Evolutionary conservation across 2,888 invertebrate species (phyloP).

Genomic region (Dyspetes luteomarginatus): DNA sequence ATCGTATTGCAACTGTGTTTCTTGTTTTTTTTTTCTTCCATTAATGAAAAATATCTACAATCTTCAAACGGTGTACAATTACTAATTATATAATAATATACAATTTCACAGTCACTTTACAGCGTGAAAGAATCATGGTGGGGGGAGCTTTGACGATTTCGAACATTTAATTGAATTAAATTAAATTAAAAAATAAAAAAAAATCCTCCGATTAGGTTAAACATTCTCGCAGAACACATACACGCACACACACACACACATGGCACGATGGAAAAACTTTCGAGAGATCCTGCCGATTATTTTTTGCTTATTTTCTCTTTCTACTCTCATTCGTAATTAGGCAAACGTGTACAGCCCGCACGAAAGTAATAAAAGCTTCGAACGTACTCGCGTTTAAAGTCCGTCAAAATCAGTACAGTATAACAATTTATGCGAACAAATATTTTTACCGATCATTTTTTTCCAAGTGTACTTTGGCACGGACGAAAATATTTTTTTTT

Average conservation of each 20-base stretch:
- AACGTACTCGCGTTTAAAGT: background rate
- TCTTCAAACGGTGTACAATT: conserved; percentile 71
- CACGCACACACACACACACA: conserved; percentile 46
- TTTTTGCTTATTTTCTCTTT: conserved; percentile 13
- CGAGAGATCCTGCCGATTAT: conserved; percentile 46
- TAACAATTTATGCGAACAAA: conserved; percentile 49
- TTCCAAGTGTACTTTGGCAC: conserved; percentile 63
- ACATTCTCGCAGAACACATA: conserved; percentile 44
- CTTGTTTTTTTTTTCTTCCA: conserved; percentile 71
- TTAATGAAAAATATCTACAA: conserved; percentile 77
- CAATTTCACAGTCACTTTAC: conserved; percentile 78
- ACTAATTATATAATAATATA: conserved; percentile 73
- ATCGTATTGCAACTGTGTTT: conserved; percentile 79
- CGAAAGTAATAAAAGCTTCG: conserved; percentile 36
- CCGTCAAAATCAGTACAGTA: conserved; percentile 24
- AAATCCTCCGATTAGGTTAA: conserved; percentile 45
- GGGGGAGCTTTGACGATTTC: conserved; percentile 56
- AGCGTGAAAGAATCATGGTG: conserved; percentile 75
- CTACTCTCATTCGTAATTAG: conserved; percentile 25
- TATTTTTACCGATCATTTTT: conserved; percentile 20
- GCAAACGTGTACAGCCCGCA: conserved; percentile 4
- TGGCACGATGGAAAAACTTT: conserved; percentile 63
- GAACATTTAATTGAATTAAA: conserved; percentile 25
- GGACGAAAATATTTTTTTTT: conserved; percentile 47
- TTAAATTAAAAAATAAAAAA: conserved; percentile 44